These are phyloP conservation scores for Caranx melampygus DNA, from an alignment of 2,113 vertebrate genomes.

Conservation along the genomic window DNA sequence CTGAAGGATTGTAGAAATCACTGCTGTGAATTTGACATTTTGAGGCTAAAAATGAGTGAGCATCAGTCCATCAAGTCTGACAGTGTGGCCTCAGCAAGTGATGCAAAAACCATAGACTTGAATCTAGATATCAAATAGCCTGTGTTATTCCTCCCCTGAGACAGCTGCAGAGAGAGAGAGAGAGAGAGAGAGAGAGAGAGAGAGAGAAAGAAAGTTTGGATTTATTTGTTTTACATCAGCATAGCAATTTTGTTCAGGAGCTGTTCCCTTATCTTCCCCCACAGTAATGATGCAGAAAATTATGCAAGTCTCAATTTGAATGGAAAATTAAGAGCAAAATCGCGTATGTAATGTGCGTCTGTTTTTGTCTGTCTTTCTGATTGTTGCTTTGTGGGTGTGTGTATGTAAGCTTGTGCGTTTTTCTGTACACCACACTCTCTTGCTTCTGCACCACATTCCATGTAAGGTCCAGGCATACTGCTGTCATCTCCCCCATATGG, in stretches of 20 bases:
- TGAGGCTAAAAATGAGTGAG: background rate
- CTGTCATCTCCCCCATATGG: constrained; percentile 6
- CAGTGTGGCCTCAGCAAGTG: constrained; percentile 20
- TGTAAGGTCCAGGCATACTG: constrained; percentile 12
- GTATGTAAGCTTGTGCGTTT: background rate
- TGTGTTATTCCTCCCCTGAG: constrained; percentile 38
- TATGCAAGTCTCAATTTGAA: constrained; percentile 33
- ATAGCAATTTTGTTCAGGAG: constrained; percentile 30
- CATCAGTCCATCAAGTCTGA: constrained; percentile 11
- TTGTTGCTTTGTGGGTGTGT: background rate
- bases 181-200: constrained; percentile 6
- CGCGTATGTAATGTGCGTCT: background rate
- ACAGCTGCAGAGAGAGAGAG: constrained; percentile 23
- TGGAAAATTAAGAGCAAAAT: constrained; percentile 25
- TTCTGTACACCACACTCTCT: background rate
- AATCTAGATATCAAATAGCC: constrained; percentile 41
- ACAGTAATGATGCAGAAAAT: constrained; percentile 55
- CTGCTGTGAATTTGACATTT: background rate
- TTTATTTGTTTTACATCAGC: constrained; percentile 62
- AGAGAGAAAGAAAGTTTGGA: constrained; percentile 23
- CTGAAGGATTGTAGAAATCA: background rate
- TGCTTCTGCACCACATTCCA: constrained; percentile 22
- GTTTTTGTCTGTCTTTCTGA: constrained; percentile 1
- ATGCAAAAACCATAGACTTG: constrained; percentile 27
- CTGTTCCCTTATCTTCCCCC: constrained; percentile 5